Percentiles rank a stretch among this genome's conserved stretches.
Evolutionary conservation across 2,888 invertebrate genomes (phyloP).

Genomic region (Arrhopalites spinosus): DNA sequence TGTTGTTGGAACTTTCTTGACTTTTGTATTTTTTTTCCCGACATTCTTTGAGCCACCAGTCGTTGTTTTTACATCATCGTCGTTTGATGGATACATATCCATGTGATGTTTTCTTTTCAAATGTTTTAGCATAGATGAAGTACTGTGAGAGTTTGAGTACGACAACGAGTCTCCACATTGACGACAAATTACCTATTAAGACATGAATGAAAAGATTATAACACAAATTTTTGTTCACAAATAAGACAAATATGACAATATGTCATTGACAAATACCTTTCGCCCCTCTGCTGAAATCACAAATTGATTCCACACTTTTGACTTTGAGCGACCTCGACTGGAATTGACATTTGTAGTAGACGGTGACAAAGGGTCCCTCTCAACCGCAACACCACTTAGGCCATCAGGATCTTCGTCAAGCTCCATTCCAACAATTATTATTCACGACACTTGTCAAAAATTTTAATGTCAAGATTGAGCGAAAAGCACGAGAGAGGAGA

Average conservation of each 20-base stretch:
- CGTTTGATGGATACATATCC: slow-evolving; percentile 42
- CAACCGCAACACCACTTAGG: neutral
- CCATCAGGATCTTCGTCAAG: neutral
- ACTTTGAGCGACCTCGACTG: slow-evolving; percentile 27
- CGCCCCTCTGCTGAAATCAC: slow-evolving; percentile 44
- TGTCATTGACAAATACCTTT: slow-evolving; percentile 36
- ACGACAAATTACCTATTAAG: slow-evolving; percentile 45
- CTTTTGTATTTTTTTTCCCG: slow-evolving; percentile 28
- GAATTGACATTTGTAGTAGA: neutral
- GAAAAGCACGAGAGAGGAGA: no score
- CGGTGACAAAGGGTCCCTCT: slow-evolving; percentile 17
- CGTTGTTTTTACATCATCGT: slow-evolving; percentile 10
- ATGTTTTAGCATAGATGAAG: slow-evolving; percentile 52
- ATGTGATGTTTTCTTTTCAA: slow-evolving; percentile 49
- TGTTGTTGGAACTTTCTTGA: slow-evolving; percentile 19
- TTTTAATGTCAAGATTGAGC: no score
- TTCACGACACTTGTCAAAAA: no score
- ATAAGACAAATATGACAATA: neutral
- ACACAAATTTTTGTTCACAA: neutral
- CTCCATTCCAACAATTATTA: neutral
- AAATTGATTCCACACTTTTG: slow-evolving; percentile 52
- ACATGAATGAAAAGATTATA: slow-evolving; percentile 3
- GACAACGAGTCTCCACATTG: slow-evolving; percentile 48
- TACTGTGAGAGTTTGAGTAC: slow-evolving; percentile 50
- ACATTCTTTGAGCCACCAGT: slow-evolving; percentile 15